Base-by-base conservation (phyloP, 2,888 invertebrate genomes). In the Xylota segnis region DNA sequence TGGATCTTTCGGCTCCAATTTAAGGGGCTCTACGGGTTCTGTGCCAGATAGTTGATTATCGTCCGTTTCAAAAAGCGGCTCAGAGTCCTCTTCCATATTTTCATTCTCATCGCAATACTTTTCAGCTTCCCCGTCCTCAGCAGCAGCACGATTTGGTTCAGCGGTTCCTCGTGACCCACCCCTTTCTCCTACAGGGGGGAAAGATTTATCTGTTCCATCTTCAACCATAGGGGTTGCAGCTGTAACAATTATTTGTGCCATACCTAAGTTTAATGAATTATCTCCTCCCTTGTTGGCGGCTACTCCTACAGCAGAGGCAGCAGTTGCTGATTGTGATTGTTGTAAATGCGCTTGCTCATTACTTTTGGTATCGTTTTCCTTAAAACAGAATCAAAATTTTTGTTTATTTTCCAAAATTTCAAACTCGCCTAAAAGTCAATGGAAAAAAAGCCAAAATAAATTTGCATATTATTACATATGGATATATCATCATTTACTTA, bases 161-260 rank as follows among this genome's bases (percentile, higher is more conserved):
- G 87, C 78, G 88, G 89, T 63, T 89, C 89, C 72, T 79, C 70
- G 72, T 79, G 88, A 76, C 58, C 74, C 81, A 45, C 90, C 90
- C 89, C 89, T 89, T 88, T 91, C 91, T 90, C 89, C 90, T 90
- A 90, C 90, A 90, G 95, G 95, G 90, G 96, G 96, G 93, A 96
- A 96, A 40, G 95, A 94, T 90, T 95, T 95, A 88, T 96, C 97
- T 90, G 90, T 90, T 47, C 96, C 94, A 90, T 97, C 97, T 93
- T 98, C 98, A 89, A 95, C 93, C 96, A 97, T 97, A 54, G 98
- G 98, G 52, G 98, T 98, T 87, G 98, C 98, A 71, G 97, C 97
- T 58, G 98, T 98, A 92, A 98, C 97, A 79, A 97, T 97, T 89
- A 98, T 98, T 92, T 97, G 96, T 68, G 97, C 97, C 89, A 97